These are phyloP conservation scores for Thyatira batis DNA, from an alignment of 2,888 invertebrate genomes.

Conservation along the genomic window DNA sequence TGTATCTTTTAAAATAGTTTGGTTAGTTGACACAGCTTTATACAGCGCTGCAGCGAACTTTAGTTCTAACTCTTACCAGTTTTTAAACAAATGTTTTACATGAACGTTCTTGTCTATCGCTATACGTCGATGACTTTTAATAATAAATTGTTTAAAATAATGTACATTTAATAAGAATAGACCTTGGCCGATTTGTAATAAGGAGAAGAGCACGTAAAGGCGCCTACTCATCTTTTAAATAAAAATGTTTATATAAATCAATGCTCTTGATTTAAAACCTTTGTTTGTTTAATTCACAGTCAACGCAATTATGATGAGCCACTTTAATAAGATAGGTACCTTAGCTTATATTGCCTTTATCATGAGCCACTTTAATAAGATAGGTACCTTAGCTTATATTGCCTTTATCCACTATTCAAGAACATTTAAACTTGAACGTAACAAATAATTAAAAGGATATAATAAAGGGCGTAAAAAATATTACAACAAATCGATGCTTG, in stretches of 20 bases:
- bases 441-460: neutral
- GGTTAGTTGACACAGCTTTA: no score
- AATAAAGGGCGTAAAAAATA: neutral
- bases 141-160: slow-evolving; percentile 16
- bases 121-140: slow-evolving; percentile 22
- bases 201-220: slow-evolving; percentile 41
- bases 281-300: slow-evolving; percentile 22
- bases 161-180: slow-evolving; percentile 17
- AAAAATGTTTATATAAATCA: slow-evolving; percentile 62
- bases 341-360: no score
- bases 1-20: no score
- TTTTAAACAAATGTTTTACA: no score
- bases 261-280: slow-evolving; percentile 50
- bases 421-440: no score
- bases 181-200: slow-evolving; percentile 40
- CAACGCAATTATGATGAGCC: slow-evolving; percentile 18
- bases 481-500: neutral
- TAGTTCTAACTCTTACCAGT: no score
- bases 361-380: no score
- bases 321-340: slow-evolving; percentile 11
- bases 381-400: no score
- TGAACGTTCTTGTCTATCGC: no score
- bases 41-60: no score
- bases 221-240: slow-evolving; percentile 64
- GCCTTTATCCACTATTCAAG: no score